Conservation (phyloP, 2,113 vertebrate genomes). For the Psophia crepitans region DNA sequence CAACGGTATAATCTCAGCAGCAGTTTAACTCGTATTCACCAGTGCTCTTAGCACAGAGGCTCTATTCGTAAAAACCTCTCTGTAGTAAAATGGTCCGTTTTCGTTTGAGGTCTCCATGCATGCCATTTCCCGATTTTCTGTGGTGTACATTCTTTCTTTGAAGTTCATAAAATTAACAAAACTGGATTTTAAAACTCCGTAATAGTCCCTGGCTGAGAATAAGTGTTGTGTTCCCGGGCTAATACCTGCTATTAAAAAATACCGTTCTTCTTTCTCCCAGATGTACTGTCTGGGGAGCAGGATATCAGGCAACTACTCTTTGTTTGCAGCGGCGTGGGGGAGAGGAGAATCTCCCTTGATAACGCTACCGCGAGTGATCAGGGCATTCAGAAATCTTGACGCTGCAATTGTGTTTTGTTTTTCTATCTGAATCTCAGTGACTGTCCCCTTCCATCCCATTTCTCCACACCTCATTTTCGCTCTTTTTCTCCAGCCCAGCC, state of each 20-base stretch:
- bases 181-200: neutral
- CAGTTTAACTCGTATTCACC: neutral
- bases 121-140: neutral
- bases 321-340: accelerated
- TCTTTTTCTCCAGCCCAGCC: neutral
- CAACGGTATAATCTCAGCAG: neutral
- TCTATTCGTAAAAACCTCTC: neutral
- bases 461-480: accelerated
- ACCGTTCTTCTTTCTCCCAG: neutral
- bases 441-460: neutral
- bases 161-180: neutral
- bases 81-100: neutral
- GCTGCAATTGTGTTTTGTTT: neutral
- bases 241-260: neutral
- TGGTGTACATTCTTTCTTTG: neutral
- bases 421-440: neutral
- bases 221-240: neutral
- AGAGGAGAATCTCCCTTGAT: neutral
- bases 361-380: neutral
- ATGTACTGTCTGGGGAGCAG: neutral
- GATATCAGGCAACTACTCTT: neutral
- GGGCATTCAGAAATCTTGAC: neutral
- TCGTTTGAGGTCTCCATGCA: neutral
- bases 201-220: neutral
- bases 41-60: neutral